Conservation (phyloP, 2,113 vertebrate species). For the Apteryx owenii region DNA sequence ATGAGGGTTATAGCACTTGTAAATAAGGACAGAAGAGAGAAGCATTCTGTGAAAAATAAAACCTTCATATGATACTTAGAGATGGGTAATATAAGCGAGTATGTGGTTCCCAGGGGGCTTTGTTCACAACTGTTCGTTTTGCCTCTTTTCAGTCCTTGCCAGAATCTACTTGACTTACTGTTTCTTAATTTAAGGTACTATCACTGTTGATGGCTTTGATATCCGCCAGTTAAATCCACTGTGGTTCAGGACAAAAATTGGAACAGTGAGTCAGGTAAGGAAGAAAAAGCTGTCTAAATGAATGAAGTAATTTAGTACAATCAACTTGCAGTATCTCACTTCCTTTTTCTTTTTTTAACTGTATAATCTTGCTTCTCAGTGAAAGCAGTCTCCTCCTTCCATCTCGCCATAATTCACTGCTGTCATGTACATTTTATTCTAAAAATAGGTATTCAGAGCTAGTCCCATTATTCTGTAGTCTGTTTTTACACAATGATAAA, state of each 20-base stretch:
- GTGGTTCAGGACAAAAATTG: slow-evolving; percentile 92
- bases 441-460: not conserved
- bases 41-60: not conserved
- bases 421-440: not conserved
- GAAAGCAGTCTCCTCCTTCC: not conserved
- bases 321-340: not conserved
- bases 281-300: not conserved
- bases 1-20: not conserved
- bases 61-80: not conserved
- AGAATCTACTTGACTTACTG: not conserved
- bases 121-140: not conserved
- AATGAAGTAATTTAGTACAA: not conserved
- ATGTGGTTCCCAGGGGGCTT: not conserved
- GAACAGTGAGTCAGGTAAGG: slow-evolving; percentile 96
- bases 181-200: slow-evolving; percentile 79
- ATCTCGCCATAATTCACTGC: not conserved
- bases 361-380: not conserved
- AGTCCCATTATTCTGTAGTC: not conserved
- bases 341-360: not conserved
- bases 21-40: not conserved
- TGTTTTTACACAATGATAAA: not conserved
- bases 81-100: not conserved
- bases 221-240: slow-evolving; percentile 89
- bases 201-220: slow-evolving; percentile 88
- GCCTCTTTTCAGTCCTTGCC: not conserved